Percentiles rank a stretch among this genome's conserved stretches.
These are phyloP conservation scores for Rhagoletis pomonella DNA, from an alignment of 1,140 invertebrate species.

Conservation along the genomic window DNA sequence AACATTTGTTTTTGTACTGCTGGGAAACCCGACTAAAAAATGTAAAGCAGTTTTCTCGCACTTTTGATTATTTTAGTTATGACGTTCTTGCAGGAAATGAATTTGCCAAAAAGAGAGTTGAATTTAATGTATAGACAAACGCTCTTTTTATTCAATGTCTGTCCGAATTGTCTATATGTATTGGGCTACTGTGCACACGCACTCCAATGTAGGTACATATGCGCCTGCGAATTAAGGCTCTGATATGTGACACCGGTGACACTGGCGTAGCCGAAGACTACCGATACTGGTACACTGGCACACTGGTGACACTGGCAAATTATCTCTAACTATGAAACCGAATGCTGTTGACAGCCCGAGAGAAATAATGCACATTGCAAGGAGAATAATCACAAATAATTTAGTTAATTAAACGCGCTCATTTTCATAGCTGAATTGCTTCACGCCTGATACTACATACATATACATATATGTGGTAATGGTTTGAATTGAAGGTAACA, in stretches of 20 bases:
- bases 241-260: background rate
- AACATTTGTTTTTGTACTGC: no score
- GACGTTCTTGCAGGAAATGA: no score
- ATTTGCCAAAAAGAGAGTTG: no score
- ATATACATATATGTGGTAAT: background rate
- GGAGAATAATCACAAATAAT: constrained; percentile 14
- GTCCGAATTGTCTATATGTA: no score
- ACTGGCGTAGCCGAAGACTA: no score
- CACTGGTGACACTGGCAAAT: no score
- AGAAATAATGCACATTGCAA: background rate
- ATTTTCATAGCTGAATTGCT: background rate
- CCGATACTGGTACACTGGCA: no score
- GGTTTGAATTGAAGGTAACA: background rate
- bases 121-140: no score
- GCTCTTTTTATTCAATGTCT: no score
- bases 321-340: background rate
- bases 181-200: background rate
- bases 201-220: background rate
- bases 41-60: no score
- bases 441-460: background rate
- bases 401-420: constrained; percentile 10
- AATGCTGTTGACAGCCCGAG: background rate
- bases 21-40: no score
- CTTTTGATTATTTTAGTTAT: no score
- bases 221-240: background rate